These are phyloP conservation scores for Galeruca laticollis DNA, from an alignment of 2,888 invertebrate genomes.

Conservation along the genomic window DNA sequence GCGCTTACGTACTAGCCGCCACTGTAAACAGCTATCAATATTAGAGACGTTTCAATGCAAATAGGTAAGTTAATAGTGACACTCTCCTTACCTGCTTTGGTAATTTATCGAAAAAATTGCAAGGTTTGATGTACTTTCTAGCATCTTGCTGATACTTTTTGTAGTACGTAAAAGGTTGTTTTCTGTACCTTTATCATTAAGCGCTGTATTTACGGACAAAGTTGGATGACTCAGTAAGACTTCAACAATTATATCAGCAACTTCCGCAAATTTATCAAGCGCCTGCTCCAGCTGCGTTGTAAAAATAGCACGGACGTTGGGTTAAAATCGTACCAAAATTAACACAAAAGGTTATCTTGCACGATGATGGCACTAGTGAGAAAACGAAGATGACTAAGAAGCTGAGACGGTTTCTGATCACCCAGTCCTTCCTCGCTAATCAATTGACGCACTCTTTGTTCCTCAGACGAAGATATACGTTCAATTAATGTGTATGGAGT, in stretches of 20 bases:
- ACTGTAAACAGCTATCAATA: no score
- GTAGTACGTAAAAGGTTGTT: neutral
- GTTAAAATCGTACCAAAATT: neutral
- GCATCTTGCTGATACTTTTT: no score
- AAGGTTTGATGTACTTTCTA: no score
- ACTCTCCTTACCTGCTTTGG: no score
- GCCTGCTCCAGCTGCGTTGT: neutral
- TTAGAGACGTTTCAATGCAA: no score
- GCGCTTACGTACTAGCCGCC: no score
- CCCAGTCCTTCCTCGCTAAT: neutral
- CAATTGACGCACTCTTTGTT: neutral
- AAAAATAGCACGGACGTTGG: neutral
- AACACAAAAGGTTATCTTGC: neutral
- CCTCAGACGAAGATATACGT: neutral
- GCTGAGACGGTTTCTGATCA: neutral
- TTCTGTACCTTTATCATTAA: neutral
- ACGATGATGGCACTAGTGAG: neutral
- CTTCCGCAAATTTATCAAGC: neutral
- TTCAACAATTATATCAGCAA: no score
- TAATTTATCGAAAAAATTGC: no score
- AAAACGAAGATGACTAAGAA: neutral
- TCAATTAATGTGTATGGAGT: neutral
- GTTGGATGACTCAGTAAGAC: no score
- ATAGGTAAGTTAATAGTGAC: no score
- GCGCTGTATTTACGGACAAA: neutral